phyloP scores from a whole-genome alignment of 2,888 invertebrate species.

The Lochmaea crataegi region DNA sequence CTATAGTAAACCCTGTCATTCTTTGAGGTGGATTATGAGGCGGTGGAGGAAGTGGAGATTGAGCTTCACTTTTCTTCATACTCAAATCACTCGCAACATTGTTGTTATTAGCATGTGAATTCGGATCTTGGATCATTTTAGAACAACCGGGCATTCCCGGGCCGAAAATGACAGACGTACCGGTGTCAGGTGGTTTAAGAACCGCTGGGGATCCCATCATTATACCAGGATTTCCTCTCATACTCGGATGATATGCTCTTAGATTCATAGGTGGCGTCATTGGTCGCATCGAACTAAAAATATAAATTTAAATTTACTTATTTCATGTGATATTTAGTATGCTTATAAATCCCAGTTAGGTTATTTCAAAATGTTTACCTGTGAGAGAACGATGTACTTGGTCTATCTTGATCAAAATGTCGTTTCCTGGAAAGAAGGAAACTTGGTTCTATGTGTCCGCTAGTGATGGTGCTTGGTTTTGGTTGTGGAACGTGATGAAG shows the following conservation, averaged over 20 bases:
- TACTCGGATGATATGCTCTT: constrained; percentile 53
- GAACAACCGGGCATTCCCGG: constrained; percentile 41
- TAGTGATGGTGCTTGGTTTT: constrained; percentile 61
- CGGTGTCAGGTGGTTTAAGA: constrained; percentile 62
- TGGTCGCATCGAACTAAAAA: constrained; percentile 57
- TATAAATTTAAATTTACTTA: neutral
- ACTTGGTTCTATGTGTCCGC: constrained; percentile 66
- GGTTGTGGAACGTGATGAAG: constrained; percentile 68
- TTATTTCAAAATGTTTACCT: constrained; percentile 5
- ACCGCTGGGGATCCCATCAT: constrained; percentile 52
- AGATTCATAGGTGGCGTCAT: constrained; percentile 59
- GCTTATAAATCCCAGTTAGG: neutral
- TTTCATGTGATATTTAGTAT: neutral
- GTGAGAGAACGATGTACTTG: constrained; percentile 33
- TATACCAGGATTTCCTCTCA: constrained; percentile 51
- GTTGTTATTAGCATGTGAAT: constrained; percentile 41
- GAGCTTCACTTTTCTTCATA: constrained; percentile 61
- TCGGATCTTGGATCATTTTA: constrained; percentile 38
- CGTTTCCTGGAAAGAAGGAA: constrained; percentile 72
- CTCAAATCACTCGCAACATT: constrained; percentile 63
- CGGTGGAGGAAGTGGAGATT: constrained; percentile 56
- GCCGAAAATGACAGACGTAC: constrained; percentile 40
- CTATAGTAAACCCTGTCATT: constrained; percentile 90
- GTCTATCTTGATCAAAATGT: constrained; percentile 68
- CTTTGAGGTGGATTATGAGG: constrained; percentile 66